Evolutionary conservation across 2,888 invertebrate genomes (phyloP).

Genomic region (Lysandra bellargus): DNA sequence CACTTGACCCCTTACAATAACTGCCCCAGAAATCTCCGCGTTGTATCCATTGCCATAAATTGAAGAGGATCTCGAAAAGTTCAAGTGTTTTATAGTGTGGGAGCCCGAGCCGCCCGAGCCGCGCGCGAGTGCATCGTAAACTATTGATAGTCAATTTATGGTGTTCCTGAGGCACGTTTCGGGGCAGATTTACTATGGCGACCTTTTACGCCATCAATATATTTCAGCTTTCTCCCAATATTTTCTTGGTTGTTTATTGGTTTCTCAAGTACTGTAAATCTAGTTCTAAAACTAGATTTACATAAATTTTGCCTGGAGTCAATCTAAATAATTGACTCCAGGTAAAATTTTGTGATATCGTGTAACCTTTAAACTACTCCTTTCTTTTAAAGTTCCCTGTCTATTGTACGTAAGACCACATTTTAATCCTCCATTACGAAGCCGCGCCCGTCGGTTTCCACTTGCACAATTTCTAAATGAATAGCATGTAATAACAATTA

Average conservation of each 20-base stretch:
- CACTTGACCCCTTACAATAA: conserved; percentile 4
- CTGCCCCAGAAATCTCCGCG: conserved; percentile 29
- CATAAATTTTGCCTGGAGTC: too few relatives aligned
- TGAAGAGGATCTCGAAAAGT: conserved; percentile 45
- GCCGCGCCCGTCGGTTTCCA: background rate
- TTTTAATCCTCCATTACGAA: background rate
- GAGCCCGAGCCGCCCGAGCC: conserved; percentile 52
- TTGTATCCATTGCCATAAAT: conserved; percentile 44
- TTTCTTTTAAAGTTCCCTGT: background rate
- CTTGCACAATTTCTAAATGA: conserved; percentile 20
- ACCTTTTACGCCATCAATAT: conserved; percentile 59
- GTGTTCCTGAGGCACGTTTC: conserved; percentile 68
- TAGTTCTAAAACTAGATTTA: background rate
- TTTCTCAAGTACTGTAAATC: background rate
- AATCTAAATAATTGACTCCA: too few relatives aligned
- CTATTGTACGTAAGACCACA: background rate
- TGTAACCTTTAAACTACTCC: background rate
- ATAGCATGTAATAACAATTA: conserved; percentile 25
- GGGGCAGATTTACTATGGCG: conserved; percentile 71
- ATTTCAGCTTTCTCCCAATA: conserved; percentile 40
- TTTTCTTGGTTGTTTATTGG: background rate
- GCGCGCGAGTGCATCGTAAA: conserved; percentile 70
- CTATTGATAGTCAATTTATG: conserved; percentile 75
- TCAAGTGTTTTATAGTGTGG: conserved; percentile 52
- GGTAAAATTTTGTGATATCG: too few relatives aligned